These are phyloP conservation scores for Hylyphantes graminicola DNA, from an alignment of 1,140 invertebrate genomes.

Conservation along the genomic window DNA sequence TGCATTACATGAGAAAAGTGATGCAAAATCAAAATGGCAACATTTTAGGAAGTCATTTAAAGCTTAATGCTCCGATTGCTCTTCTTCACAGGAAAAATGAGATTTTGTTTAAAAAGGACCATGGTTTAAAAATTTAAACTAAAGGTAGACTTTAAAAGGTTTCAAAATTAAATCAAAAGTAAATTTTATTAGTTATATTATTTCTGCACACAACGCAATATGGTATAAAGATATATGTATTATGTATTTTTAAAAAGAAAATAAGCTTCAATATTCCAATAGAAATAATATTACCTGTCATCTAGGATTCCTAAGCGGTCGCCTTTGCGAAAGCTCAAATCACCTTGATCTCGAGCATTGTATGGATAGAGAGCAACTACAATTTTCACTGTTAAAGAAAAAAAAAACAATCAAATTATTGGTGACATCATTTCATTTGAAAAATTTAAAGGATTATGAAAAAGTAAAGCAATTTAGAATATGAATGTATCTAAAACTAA, in stretches of 20 bases:
- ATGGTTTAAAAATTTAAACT: too few species aligned
- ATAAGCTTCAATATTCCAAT: background rate
- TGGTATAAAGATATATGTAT: background rate
- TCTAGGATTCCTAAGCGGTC: conserved; percentile 90
- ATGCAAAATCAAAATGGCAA: too few species aligned
- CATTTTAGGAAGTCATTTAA: too few species aligned
- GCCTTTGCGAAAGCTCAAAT: conserved; percentile 91
- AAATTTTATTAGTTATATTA: too few species aligned
- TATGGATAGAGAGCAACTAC: conserved; percentile 93
- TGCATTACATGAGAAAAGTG: too few species aligned
- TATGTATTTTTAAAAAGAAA: background rate
- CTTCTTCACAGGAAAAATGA: too few species aligned
- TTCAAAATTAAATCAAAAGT: too few species aligned
- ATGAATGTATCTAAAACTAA: too few species aligned
- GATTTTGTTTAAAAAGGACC: too few species aligned
- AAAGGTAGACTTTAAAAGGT: too few species aligned
- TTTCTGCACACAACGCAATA: background rate
- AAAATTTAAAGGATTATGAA: background rate
- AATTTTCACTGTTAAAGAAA: conserved; percentile 70
- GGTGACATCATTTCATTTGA: background rate
- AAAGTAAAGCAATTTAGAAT: too few species aligned
- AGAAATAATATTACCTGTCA: conserved; percentile 73
- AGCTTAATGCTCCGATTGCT: too few species aligned
- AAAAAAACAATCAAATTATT: background rate
- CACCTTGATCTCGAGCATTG: conserved; percentile 86